phyloP scores from a whole-genome alignment of 1,140 invertebrate genomes.

The Drosophila watanabei region DNA sequence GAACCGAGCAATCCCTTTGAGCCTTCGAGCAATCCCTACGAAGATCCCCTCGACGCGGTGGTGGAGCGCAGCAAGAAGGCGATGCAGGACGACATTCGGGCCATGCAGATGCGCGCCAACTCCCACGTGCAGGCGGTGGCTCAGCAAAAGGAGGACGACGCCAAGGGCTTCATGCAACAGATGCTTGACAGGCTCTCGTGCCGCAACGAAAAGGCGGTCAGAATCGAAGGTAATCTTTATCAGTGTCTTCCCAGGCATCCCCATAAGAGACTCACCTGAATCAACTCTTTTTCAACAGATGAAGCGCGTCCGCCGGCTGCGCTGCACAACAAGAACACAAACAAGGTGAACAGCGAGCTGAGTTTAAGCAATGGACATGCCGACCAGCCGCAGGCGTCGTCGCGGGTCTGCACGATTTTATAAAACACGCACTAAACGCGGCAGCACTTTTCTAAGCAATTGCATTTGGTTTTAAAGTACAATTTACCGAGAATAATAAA shows the following conservation, averaged over 20 bases:
- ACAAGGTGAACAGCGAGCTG: conserved; percentile 77
- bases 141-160: conserved; percentile 41
- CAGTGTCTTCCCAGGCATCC: neutral
- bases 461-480: conserved; percentile 73
- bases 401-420: conserved; percentile 85
- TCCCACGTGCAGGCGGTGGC: conserved; percentile 40
- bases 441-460: conserved; percentile 68
- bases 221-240: conserved; percentile 66
- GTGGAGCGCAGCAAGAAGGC: conserved; percentile 80
- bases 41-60: conserved; percentile 69
- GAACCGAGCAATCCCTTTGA: conserved; percentile 56
- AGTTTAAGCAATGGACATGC: conserved; percentile 66
- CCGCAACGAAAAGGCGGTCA: conserved; percentile 77
- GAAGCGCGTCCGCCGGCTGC: conserved; percentile 65
- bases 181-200: conserved; percentile 73
- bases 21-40: conserved; percentile 12
- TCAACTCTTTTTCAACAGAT: conserved; percentile 56
- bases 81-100: conserved; percentile 74
- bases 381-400: conserved; percentile 73
- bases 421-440: conserved; percentile 55
- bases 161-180: conserved; percentile 73
- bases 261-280: conserved; percentile 41
- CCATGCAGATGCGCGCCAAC: conserved; percentile 46
- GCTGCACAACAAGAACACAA: conserved; percentile 59
- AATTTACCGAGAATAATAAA: conserved; percentile 46